Evolutionary conservation across 2,113 vertebrate species (phyloP).

Genomic region (Ciconia boyciana): DNA sequence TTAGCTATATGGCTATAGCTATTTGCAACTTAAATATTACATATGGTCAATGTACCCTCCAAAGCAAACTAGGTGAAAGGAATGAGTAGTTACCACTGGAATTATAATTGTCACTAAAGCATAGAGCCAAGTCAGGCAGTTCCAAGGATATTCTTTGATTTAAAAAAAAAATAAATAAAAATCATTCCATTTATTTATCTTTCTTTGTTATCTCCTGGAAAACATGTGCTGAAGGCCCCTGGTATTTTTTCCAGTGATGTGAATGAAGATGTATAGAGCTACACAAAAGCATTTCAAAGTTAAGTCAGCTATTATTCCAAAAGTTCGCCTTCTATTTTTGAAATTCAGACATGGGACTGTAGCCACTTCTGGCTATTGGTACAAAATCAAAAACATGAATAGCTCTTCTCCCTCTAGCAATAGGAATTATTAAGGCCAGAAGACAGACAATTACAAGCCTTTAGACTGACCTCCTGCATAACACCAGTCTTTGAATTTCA

Average conservation of each 20-base stretch:
- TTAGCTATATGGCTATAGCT: not conserved
- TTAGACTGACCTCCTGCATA: not conserved
- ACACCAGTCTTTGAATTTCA: not conserved
- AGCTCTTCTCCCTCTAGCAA: not conserved
- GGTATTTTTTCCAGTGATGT: not conserved
- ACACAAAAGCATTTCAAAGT: not conserved
- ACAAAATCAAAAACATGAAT: not conserved
- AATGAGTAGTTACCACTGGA: not conserved
- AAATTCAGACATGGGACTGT: not conserved
- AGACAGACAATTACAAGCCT: not conserved
- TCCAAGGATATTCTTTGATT: not conserved
- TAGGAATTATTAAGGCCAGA: not conserved
- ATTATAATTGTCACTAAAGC: not conserved
- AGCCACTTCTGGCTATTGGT: not conserved
- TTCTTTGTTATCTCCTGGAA: not conserved
- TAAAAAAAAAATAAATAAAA: too few species aligned
- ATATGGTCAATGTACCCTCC: not conserved
- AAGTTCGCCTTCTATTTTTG: not conserved
- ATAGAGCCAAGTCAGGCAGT: not conserved
- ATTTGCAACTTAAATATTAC: constrained; percentile 2
- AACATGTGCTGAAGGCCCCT: not conserved
- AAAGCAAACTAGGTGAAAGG: constrained; percentile 32
- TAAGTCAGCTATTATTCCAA: not conserved
- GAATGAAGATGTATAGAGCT: not conserved
- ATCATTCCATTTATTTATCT: not conserved